Conservation (phyloP, 1,140 invertebrate genomes). For the Metaphire vulgaris region DNA sequence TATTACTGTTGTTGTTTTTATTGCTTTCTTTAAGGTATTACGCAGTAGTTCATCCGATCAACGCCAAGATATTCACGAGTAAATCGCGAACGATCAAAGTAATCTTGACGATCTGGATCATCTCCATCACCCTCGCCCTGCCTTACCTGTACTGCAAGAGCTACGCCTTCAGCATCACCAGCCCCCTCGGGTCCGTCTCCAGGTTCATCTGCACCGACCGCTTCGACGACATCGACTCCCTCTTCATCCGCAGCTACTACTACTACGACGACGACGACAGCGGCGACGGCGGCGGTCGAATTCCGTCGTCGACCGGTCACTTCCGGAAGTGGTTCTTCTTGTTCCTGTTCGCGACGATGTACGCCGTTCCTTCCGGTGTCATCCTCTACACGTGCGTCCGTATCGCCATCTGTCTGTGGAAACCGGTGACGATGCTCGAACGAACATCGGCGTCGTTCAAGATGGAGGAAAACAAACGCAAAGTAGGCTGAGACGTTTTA, state of each 20-base stretch:
- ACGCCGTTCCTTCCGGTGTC: slow-evolving; percentile 50
- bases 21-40: slow-evolving; percentile 52
- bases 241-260: slow-evolving; percentile 27
- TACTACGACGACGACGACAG: not conserved
- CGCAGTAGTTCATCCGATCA: slow-evolving; percentile 54
- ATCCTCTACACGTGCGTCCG: slow-evolving; percentile 52
- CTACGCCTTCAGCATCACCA: slow-evolving; percentile 41
- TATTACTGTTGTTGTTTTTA: not conserved
- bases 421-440: not conserved
- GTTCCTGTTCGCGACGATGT: slow-evolving; percentile 52
- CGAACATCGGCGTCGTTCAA: not conserved
- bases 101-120: slow-evolving; percentile 49
- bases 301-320: not conserved
- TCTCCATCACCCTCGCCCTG: slow-evolving; percentile 46
- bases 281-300: not conserved
- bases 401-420: slow-evolving; percentile 40
- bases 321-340: slow-evolving; percentile 52
- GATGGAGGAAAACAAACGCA: not conserved
- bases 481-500: too few species aligned
- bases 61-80: slow-evolving; percentile 49
- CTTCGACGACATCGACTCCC: slow-evolving; percentile 43
- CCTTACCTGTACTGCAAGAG: slow-evolving; percentile 48
- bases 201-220: slow-evolving; percentile 47
- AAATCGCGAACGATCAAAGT: slow-evolving; percentile 49
- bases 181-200: slow-evolving; percentile 45